These are phyloP conservation scores for Hirtodrosophila trivittata DNA, from an alignment of 2,888 invertebrate genomes.

Conservation along the genomic window DNA sequence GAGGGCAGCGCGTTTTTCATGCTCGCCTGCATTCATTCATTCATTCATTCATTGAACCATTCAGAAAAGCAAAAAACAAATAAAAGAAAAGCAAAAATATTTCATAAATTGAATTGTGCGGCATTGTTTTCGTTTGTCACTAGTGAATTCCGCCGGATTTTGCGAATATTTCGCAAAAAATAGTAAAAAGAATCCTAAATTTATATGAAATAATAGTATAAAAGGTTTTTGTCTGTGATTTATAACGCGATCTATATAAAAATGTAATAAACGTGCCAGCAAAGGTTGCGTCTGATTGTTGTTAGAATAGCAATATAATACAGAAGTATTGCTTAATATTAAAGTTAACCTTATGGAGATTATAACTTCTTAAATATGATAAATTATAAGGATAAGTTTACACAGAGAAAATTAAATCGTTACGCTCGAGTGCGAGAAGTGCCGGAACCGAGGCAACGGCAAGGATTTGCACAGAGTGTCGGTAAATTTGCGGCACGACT, in stretches of 20 bases:
- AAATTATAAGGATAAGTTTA: slow-evolving; percentile 79
- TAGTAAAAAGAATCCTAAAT: slow-evolving; percentile 20
- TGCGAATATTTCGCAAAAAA: slow-evolving; percentile 21
- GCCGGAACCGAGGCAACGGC: background rate
- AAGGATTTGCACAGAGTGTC: too few relatives aligned
- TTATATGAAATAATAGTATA: slow-evolving; percentile 27
- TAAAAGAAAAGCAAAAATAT: slow-evolving; percentile 47
- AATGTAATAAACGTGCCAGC: slow-evolving; percentile 26
- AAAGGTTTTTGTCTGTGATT: slow-evolving; percentile 46
- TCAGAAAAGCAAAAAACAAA: slow-evolving; percentile 21
- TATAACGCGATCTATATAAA: slow-evolving; percentile 60
- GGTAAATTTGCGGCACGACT: slow-evolving; percentile 63
- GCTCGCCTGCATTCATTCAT: slow-evolving; percentile 41
- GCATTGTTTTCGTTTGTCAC: slow-evolving; percentile 51
- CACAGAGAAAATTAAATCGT: slow-evolving; percentile 69
- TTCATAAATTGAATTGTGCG: slow-evolving; percentile 69
- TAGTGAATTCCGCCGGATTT: too few relatives aligned
- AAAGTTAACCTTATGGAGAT: slow-evolving; percentile 38
- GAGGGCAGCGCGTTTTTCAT: slow-evolving; percentile 42
- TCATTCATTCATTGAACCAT: slow-evolving; percentile 29
- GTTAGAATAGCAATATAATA: too few relatives aligned
- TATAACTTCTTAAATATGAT: slow-evolving; percentile 82
- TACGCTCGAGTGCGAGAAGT: slow-evolving; percentile 45
- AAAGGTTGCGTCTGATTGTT: too few relatives aligned
- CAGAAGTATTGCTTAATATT: slow-evolving; percentile 13